Evolutionary conservation across 2,888 invertebrate genomes (phyloP), one percentile per base, ranked within the genome.

Genomic region (Aphrophora alni): DNA sequence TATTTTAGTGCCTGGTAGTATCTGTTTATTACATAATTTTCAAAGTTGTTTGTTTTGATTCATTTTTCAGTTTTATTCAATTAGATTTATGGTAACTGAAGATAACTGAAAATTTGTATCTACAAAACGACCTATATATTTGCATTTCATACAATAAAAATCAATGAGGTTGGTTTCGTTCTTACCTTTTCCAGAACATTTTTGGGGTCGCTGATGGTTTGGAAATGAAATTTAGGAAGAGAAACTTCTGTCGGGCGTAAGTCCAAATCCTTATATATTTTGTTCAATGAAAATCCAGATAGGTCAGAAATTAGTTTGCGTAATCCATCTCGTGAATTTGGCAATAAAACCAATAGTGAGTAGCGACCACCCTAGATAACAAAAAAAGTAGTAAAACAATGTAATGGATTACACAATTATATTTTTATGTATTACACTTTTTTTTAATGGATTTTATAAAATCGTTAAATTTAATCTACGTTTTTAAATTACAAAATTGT

Each of bases 171-270:
- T 38, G 51, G 8, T 44, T 2, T 17, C 83, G 1, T 51, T 70
- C 78, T 82, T 84, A 91, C 91, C 89, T 91, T 91, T 82, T 89
- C 90, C 38, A 93, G 88, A 83, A 92, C 91, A 0, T 91, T 88
- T 69, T 92, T 90, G 0, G 93, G 92, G 33, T 91, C 91, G 0
- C 92, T 92, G 8, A 92, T 93, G 7, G 92, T 92, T 85, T 93
- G 92, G 25, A 92, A 89, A 85, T 91, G 90, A 88, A 93, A 93
- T 80, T 89, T 89, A 0, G 93, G 93, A 78, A 93, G 84, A 0
- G 89, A 89, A 0, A 93, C 88, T 80, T 89, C 89, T 17, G 92
- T 85, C 26, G 90, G 88, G 79, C 89, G 89, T 69, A 89, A 88
- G 26, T 87, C 85, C 59, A 91, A 86, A 69, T 87, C 88, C 1